phyloP scores from a whole-genome alignment of 2,113 vertebrate species.

The Leptodactylus fuscus region DNA sequence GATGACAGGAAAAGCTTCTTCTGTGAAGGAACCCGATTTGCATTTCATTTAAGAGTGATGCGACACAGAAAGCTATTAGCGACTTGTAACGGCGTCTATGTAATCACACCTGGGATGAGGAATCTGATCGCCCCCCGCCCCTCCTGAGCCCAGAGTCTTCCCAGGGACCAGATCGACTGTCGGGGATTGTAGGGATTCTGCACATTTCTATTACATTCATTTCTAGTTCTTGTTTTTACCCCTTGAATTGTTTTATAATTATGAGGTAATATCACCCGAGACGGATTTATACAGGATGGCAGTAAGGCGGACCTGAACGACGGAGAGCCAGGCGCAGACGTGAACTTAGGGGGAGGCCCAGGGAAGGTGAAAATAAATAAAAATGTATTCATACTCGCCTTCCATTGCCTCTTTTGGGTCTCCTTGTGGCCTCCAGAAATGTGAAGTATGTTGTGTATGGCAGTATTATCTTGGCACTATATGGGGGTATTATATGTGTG shows the following conservation, averaged over 20 bases:
- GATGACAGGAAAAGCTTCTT: conserved; percentile 22
- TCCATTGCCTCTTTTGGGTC: no score
- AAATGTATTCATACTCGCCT: no score
- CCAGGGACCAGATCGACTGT: background rate
- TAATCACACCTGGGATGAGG: conserved; percentile 12
- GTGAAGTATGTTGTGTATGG: no score
- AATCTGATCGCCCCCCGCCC: background rate
- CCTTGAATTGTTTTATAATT: background rate
- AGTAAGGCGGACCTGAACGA: no score
- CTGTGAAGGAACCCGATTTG: conserved; percentile 24
- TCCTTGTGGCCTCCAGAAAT: no score
- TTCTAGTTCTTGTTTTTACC: background rate
- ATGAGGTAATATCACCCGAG: background rate
- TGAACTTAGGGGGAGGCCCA: no score
- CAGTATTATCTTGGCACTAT: background rate
- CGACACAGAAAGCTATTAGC: conserved; percentile 12
- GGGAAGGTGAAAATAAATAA: no score
- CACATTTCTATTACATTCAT: background rate
- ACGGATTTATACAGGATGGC: background rate
- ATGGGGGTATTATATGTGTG: background rate
- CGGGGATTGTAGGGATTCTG: background rate
- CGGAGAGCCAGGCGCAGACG: no score
- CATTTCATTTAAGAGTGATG: conserved; percentile 47
- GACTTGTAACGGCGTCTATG: conserved; percentile 7
- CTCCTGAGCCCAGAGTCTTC: background rate